These are phyloP conservation scores for Eumacrocentrus americanus DNA, from an alignment of 2,888 invertebrate species.

Conservation along the genomic window DNA sequence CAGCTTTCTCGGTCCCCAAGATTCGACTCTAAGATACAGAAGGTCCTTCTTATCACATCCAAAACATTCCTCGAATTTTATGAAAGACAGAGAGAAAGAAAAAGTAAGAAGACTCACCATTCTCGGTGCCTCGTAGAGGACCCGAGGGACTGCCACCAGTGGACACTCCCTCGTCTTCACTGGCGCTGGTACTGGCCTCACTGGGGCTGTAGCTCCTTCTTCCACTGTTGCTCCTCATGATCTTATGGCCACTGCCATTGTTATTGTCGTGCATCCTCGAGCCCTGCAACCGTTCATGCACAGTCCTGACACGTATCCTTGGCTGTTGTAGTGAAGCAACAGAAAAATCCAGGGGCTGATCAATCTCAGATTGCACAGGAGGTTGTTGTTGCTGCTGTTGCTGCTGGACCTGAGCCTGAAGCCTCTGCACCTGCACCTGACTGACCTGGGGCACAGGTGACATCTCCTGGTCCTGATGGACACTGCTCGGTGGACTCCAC, in stretches of 20 bases:
- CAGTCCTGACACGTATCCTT: slow-evolving; percentile 47
- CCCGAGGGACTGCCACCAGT: slow-evolving; percentile 58
- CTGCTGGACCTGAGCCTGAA: slow-evolving; percentile 37
- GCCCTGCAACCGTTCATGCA: slow-evolving; percentile 49
- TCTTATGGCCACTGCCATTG: slow-evolving; percentile 38
- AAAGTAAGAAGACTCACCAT: slow-evolving; percentile 56
- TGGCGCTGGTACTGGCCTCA: slow-evolving; percentile 54
- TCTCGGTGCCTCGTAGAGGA: slow-evolving; percentile 55
- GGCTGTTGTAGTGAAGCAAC: slow-evolving; percentile 66
- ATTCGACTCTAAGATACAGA: too few species aligned
- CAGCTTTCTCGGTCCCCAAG: too few species aligned
- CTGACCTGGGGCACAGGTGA: slow-evolving; percentile 33
- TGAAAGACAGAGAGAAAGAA: too few species aligned
- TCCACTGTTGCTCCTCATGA: slow-evolving; percentile 38
- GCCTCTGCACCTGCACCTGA: slow-evolving; percentile 35
- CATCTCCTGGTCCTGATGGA: slow-evolving; percentile 47
- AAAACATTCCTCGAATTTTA: too few species aligned
- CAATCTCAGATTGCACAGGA: slow-evolving; percentile 55
- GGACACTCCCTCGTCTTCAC: slow-evolving; percentile 59
- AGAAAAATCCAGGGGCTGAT: slow-evolving; percentile 78
- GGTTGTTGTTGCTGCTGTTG: slow-evolving; percentile 59
- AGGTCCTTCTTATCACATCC: too few species aligned
- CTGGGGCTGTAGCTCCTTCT: slow-evolving; percentile 58
- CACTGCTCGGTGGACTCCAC: slow-evolving; percentile 53
- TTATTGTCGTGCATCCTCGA: slow-evolving; percentile 52